Base-by-base conservation (phyloP, 2,113 vertebrate species). In the Promerops cafer region DNA sequence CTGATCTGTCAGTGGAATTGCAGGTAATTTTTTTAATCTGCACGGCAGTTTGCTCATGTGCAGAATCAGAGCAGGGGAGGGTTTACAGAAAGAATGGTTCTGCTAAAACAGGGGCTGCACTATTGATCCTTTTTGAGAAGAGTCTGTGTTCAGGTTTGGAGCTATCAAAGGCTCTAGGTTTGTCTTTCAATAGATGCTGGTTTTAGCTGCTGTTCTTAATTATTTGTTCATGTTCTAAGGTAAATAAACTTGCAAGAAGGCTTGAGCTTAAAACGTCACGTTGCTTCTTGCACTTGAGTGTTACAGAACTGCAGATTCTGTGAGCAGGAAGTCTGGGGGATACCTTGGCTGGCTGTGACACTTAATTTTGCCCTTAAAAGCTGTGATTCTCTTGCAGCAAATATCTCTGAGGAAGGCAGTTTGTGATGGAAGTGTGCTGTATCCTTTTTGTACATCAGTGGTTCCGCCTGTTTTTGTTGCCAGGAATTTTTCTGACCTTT, bases 241-340 rank as follows among this genome's bases (percentile, higher is more conserved):
- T 31, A 71, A 52, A 64, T 21, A 76, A 39, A 87, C 5, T 9
- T 16, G 4, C 33, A 15, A 3, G 10, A 42, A 79, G 57, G n/a
- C 11, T 21, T 1, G 4, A 44, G 8, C 5, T 50, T 35, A 37
- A 52, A 82, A 49, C 27, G 53, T 35, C 7, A 2, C 2, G 0
- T 65, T 35, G 7, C 26, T 77, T 39, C 33, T 87, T n/a, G 64
- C 7, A 14, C 42, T 47, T 47, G 68, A 24, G 33, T 47, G 59
- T 66, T 56, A 7, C 0, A 37, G 44, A 80, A 6, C 66, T 83
- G 82, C 35, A n/a, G 10, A 11, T n/a, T 54, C 40, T 85, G 72
- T 22, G 70, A 61, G 39, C 37, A 54, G 49, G 56, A 54, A 11
- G 8, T 4, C 45, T 26, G 33, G 56, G 30, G 57, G 57, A 5